Evolutionary conservation across 1,140 invertebrate species (phyloP).

Genomic region (Dolichoris vasculosae): DNA sequence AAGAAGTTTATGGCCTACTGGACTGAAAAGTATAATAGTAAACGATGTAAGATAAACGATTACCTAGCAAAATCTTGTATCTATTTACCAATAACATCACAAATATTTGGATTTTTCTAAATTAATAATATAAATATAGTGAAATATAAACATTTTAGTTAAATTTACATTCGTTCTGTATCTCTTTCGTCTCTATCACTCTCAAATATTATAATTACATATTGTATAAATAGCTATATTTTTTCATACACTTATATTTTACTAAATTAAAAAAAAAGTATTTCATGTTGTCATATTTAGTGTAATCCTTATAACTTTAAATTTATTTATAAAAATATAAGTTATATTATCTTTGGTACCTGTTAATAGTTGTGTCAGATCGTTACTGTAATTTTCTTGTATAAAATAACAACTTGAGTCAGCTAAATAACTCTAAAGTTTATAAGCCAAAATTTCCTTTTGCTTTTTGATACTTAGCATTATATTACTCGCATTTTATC

Average conservation of each 20-base stretch:
- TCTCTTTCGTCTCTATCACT: no score
- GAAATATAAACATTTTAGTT: no score
- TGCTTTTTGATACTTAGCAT: not conserved
- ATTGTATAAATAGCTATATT: no score
- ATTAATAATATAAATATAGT: no score
- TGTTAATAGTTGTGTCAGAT: not conserved
- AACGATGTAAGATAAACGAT: not conserved
- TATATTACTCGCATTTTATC: not conserved
- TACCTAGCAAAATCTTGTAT: not conserved
- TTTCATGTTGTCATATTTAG: not conserved
- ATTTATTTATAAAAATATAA: no score
- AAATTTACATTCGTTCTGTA: no score
- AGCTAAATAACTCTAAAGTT: not conserved
- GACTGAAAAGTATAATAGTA: not conserved
- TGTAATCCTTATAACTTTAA: not conserved
- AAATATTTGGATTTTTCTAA: not conserved
- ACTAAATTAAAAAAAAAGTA: no score
- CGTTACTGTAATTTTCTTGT: constrained; percentile 9
- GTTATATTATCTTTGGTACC: not conserved
- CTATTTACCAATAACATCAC: not conserved
- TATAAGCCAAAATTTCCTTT: not conserved
- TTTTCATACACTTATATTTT: no score
- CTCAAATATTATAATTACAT: no score
- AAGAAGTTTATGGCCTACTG: not conserved
- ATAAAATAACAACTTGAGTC: not conserved